Evolutionary conservation across 53 echinoderm and acorn worm species (phyloP).

Genomic region (Holothuria leucospilota): DNA sequence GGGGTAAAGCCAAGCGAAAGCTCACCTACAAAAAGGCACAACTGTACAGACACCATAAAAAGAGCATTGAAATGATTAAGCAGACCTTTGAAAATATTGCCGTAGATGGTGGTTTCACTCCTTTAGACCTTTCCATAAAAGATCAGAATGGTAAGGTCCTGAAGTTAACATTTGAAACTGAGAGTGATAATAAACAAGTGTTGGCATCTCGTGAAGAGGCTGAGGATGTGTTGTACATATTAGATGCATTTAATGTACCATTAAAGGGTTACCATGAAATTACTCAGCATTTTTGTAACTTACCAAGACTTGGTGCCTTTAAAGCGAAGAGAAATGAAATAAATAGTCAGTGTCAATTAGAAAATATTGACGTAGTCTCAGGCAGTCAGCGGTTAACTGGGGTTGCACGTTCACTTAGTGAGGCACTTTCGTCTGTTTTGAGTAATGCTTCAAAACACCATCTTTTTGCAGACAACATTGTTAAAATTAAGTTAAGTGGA

Average conservation of each 20-base stretch:
- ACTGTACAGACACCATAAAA: slow-evolving; percentile 40
- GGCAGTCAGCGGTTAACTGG: slow-evolving; percentile 36
- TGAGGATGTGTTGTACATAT: slow-evolving; percentile 55
- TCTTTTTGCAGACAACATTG: slow-evolving; percentile 46
- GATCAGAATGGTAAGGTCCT: slow-evolving; percentile 26
- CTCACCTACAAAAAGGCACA: slow-evolving; percentile 48
- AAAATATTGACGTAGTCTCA: neutral
- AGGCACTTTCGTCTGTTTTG: slow-evolving; percentile 44
- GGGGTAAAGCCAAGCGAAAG: slow-evolving; percentile 47
- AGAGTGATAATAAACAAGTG: slow-evolving; percentile 11
- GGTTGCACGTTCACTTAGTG: slow-evolving; percentile 47
- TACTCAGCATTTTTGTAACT: slow-evolving; percentile 43
- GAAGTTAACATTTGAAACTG: slow-evolving; percentile 10
- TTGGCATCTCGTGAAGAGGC: slow-evolving; percentile 33
- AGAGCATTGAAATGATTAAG: slow-evolving; percentile 30
- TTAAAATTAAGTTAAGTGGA: slow-evolving; percentile 16
- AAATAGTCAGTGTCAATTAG: no score
- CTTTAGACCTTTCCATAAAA: slow-evolving; percentile 31
- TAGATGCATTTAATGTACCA: slow-evolving; percentile 55
- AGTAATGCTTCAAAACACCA: slow-evolving; percentile 40
- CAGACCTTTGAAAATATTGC: slow-evolving; percentile 25
- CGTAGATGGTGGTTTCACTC: slow-evolving; percentile 39
- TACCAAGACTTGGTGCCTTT: slow-evolving; percentile 30
- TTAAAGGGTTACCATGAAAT: slow-evolving; percentile 59
- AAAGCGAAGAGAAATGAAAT: no score